phyloP scores from a whole-genome alignment of 2,797 vertebrate species.

The Tenualosa ilisha region DNA sequence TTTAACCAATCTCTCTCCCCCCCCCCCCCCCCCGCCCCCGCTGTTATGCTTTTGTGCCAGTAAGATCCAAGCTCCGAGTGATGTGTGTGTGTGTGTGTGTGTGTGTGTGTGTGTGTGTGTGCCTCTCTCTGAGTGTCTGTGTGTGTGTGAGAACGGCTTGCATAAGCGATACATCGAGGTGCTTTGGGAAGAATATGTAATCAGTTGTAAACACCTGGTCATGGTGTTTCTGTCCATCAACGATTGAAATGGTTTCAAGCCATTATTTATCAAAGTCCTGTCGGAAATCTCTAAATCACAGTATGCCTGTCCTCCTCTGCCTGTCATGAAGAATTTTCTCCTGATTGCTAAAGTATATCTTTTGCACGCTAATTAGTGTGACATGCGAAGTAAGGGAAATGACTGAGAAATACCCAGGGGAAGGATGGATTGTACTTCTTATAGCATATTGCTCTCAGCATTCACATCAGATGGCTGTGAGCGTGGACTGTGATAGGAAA shows the following conservation, averaged over 20 bases:
- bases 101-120: not conserved
- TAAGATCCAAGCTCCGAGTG: not conserved
- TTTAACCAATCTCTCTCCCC: not conserved
- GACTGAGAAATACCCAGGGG: not conserved
- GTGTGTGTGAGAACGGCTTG: not conserved
- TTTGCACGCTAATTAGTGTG: not conserved
- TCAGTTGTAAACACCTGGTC: constrained; percentile 20
- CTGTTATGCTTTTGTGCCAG: not conserved
- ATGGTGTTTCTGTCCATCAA: constrained; percentile 11
- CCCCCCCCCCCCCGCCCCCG: not conserved
- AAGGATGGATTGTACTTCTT: not conserved
- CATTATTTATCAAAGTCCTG: not conserved
- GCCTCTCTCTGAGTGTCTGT: not conserved
- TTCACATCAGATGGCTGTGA: not conserved
- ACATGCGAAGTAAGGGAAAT: not conserved
- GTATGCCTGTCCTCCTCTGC: not conserved
- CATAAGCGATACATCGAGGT: not conserved
- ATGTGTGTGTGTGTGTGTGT: not conserved
- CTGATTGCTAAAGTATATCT: not conserved
- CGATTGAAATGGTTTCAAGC: not conserved
- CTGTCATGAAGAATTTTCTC: not conserved
- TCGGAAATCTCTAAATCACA: not conserved
- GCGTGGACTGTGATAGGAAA: not conserved
- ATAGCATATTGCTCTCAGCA: not conserved
- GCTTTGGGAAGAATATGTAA: constrained; percentile 5